Percentiles rank a stretch among this genome's conserved stretches.
These are phyloP conservation scores for Drepana arcuata DNA, from an alignment of 1,140 invertebrate genomes.

Conservation along the genomic window DNA sequence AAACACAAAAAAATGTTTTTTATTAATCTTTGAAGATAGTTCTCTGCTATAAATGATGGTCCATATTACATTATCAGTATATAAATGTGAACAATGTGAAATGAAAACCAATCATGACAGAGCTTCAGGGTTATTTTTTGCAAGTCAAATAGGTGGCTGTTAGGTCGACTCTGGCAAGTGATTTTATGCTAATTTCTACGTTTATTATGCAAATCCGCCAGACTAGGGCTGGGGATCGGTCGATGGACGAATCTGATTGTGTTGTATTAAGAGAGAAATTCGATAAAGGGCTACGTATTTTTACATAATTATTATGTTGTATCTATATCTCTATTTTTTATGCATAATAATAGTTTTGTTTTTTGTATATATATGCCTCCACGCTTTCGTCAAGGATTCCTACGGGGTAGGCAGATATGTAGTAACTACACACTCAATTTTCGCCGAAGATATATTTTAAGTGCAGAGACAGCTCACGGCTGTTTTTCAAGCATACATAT, in stretches of 20 bases:
- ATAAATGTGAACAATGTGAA: constrained; percentile 33
- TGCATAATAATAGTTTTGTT: neutral
- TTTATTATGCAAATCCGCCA: constrained; percentile 47
- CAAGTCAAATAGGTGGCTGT: constrained; percentile 56
- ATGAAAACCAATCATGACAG: constrained; percentile 19
- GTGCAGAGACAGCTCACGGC: too few species aligned
- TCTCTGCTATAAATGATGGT: too few species aligned
- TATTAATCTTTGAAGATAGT: too few species aligned
- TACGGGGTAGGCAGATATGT: too few species aligned
- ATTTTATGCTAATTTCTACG: constrained; percentile 52
- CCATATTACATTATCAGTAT: too few species aligned
- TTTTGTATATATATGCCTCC: neutral
- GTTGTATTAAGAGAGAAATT: too few species aligned
- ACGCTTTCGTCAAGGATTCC: too few species aligned
- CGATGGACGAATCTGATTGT: constrained; percentile 10
- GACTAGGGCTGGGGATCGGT: constrained; percentile 10
- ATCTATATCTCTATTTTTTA: neutral
- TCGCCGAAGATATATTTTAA: too few species aligned
- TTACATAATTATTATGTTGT: constrained; percentile 1
- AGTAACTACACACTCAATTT: too few species aligned
- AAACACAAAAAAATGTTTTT: too few species aligned
- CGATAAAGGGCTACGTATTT: too few species aligned
- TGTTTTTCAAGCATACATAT: too few species aligned
- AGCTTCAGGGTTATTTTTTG: constrained; percentile 33
- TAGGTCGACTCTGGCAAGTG: constrained; percentile 24